Evolutionary conservation across 2,797 vertebrate genomes (phyloP).

Genomic region (Esox lucius): DNA sequence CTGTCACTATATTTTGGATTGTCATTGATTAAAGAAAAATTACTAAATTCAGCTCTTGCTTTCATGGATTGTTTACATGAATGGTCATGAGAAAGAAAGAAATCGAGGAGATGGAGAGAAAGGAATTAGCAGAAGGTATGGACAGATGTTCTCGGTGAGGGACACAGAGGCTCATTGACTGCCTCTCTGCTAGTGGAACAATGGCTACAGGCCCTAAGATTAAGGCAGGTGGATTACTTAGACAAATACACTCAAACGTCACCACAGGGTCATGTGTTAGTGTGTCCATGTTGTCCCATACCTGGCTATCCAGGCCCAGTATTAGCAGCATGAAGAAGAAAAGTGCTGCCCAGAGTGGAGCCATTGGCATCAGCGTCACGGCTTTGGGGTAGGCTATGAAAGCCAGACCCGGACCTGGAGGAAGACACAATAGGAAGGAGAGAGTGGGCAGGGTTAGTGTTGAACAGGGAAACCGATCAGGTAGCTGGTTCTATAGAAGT

Average conservation of each 20-base stretch:
- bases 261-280: neutral
- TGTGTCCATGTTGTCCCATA: constrained; percentile 40
- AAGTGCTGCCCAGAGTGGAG: constrained; percentile 82
- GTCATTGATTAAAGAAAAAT: too few relatives aligned
- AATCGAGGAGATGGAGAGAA: neutral
- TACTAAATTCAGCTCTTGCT: too few relatives aligned
- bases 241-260: neutral
- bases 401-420: constrained; percentile 80
- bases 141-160: constrained; percentile 66
- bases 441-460: neutral
- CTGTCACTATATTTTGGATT: too few relatives aligned
- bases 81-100: neutral
- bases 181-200: constrained; percentile 35
- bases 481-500: too few relatives aligned
- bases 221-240: constrained; percentile 47
- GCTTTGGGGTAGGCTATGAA: constrained; percentile 88
- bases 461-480: neutral
- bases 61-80: neutral
- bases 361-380: constrained; percentile 84
- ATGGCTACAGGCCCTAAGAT: constrained; percentile 16
- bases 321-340: constrained; percentile 87
- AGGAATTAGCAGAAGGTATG: neutral
- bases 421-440: neutral
- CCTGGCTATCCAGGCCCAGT: constrained; percentile 67
- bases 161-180: constrained; percentile 73